phyloP scores from a whole-genome alignment of 2,888 invertebrate species.

The Metellina segmentata region DNA sequence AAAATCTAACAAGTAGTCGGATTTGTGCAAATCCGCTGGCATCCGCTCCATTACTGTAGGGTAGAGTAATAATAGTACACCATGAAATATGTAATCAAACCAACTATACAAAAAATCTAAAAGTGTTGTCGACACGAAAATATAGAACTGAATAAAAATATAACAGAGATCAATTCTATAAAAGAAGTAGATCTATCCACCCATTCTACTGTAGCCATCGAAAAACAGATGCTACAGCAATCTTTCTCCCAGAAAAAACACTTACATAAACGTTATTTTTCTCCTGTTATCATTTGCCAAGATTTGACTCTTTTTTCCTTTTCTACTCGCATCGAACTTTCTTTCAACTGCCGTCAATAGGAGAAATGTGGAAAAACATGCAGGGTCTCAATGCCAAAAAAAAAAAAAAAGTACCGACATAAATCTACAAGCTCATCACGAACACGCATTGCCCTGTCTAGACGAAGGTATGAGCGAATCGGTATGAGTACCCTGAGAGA shows the following conservation, averaged over 20 bases:
- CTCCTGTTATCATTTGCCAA: neutral
- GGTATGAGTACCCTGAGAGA: neutral
- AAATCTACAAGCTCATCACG: neutral
- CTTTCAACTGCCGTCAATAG: neutral
- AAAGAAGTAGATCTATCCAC: neutral
- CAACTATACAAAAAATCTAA: too few relatives aligned
- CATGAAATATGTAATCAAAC: too few relatives aligned
- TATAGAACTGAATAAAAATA: too few relatives aligned
- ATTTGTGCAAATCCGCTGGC: too few relatives aligned
- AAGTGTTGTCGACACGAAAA: too few relatives aligned
- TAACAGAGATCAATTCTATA: too few relatives aligned
- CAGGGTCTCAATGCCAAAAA: neutral
- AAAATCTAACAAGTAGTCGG: too few relatives aligned
- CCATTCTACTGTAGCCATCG: neutral
- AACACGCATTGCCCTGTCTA: neutral
- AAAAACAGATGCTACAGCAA: neutral
- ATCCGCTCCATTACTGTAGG: too few relatives aligned
- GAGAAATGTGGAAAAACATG: neutral
- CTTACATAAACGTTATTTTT: neutral
- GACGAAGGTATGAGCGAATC: neutral
- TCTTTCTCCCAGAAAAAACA: neutral
- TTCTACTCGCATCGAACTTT: neutral
- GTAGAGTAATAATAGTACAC: too few relatives aligned
- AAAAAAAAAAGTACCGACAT: neutral
- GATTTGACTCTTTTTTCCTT: neutral